A percentile compares a stretch with the other conserved stretches of the same genome.
Evolutionary conservation across 2,888 invertebrate species (phyloP).

Genomic region (Cantharis rufa): DNA sequence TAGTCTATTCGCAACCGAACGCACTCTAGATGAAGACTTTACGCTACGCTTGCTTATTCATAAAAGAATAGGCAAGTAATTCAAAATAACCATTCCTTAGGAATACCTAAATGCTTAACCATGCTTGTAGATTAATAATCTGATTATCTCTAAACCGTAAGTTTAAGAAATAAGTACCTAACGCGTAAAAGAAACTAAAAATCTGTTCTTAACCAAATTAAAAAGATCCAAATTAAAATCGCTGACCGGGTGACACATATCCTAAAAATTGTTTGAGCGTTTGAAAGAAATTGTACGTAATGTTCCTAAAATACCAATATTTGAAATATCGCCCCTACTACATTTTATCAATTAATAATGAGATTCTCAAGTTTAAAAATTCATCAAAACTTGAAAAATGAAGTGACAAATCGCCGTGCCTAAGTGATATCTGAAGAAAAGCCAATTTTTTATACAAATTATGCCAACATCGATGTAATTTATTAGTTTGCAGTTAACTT

Average conservation of each 20-base stretch:
- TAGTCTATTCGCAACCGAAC: no score
- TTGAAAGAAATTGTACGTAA: background rate
- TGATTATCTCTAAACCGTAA: background rate
- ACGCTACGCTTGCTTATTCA: background rate
- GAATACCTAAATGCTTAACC: background rate
- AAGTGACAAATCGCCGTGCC: background rate
- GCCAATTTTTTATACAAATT: background rate
- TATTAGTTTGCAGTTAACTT: background rate
- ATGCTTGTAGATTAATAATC: background rate
- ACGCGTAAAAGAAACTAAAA: background rate
- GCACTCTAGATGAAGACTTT: background rate
- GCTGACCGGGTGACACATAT: conserved; percentile 10
- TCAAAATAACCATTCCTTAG: background rate
- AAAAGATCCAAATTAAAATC: background rate
- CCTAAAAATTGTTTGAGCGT: background rate
- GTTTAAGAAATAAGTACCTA: background rate
- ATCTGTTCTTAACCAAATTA: background rate
- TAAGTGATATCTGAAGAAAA: background rate
- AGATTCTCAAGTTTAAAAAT: no score
- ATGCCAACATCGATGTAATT: background rate
- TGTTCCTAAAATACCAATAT: background rate
- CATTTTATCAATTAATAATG: no score
- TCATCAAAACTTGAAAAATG: no score
- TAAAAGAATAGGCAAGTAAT: background rate
- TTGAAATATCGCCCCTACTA: background rate